Base-by-base conservation (phyloP, 2,888 invertebrate genomes). In the Pecten maximus region DNA sequence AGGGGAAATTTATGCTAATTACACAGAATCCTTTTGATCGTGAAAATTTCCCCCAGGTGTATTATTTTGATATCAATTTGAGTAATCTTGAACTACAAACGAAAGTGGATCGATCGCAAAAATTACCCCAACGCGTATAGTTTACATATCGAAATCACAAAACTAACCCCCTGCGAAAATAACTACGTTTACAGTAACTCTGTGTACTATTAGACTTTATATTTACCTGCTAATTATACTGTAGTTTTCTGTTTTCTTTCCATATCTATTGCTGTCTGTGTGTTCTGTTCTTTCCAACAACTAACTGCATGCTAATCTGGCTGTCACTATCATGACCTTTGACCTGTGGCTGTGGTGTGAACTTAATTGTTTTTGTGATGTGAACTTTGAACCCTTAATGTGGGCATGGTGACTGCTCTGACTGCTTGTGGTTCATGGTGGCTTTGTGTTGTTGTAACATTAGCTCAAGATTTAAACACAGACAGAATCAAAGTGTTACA, bases 221-320 rank as follows among this genome's bases (percentile, higher is more conserved):
- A 8, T 89, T 6, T 89, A 23, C 28, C n/a, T 8, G 74, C 74
- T 74, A 74, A 74, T 74, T 35, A 74, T 74, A 35, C 74, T 74
- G 74, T 88, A 89, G 90, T 89, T 54, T 89, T 89, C 60, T 88
- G 39, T 88, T 90, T 90, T 90, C 88, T 90, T 44, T 90, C 88
- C 87, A 74, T 90, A 39, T 90, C 88, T 87, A 39, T 90, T 50
- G 48, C 87, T 88, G 74, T 74, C 12, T 74, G 35, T 74, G 74
- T 74, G 23, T 74, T 74, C 74, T 74, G 74, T 74, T 35, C 12
- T 28, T 6, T 74, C 74, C 74, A 74, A 74, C 74, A 35, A 74
- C 74, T 74, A 74, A 74, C 35, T 74, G 74, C 74, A 74, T 74
- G 74, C 28, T 74, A 74, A 74, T 35, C 10, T 35, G 4, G 28